Evolutionary conservation across 2,797 vertebrate species (phyloP), one percentile per base, ranked within the genome.

Genomic region (Sebastes trivittatus): DNA sequence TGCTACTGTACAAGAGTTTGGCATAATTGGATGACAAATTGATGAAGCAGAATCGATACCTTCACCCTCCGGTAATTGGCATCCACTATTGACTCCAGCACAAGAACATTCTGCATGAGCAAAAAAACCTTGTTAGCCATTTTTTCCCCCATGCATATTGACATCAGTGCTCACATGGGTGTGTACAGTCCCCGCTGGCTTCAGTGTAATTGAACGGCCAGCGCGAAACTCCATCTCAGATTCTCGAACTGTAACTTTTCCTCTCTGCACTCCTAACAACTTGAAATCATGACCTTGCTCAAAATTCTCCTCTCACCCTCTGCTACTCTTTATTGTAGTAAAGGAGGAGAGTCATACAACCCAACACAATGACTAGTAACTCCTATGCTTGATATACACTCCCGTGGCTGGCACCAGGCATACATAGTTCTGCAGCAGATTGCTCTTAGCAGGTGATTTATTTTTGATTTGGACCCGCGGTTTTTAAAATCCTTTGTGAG

Each of bases 41-140:
- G 88, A 92, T 77, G 65, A 87, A 82, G 67, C 65, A 36, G 64
- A 78, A 77, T 90, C 58, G 23, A 92, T 82, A 55, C 22, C 46
- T 70, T 73, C 34, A 55, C 75, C 72, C 78, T 81, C 65, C 30
- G 38, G 78, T 87, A 88, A 82, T 70, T 85, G 75, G 81, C 83
- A 78, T 71, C 75, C 63, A 38, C 72, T 85, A 90, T 91, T 83
- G 90, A 90, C 82, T 89, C 46, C 18, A 5, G 72, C 29, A 68
- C 75, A 78, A 34, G 83, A 91, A 64, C 85, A 66, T 89, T 90
- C 46, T 3, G 76, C 87, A 76, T 82, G 82, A 88, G 80, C 82
- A 87, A 87, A 90, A 90, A 82, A 89, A 82, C 82, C 88, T 92
- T 72, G 87, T 94, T 91, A 89, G 71, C 70, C 27, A 8, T 66